Evolutionary conservation across 2,888 invertebrate species (phyloP).

Genomic region (Sarcophaga carnaria): DNA sequence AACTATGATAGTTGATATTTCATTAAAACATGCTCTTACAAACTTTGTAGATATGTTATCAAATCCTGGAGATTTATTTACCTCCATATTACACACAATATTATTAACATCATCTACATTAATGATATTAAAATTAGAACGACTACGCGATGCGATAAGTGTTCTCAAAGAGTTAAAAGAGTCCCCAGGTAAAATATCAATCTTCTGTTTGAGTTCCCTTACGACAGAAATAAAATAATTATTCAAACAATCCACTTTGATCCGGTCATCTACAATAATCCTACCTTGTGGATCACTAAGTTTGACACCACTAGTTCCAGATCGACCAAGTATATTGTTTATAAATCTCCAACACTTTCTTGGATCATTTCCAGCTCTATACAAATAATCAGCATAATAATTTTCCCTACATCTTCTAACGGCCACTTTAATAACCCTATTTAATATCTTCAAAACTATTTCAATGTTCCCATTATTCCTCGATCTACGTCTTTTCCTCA

Average conservation of each 20-base stretch:
- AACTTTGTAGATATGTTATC: neutral
- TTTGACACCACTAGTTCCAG: no score
- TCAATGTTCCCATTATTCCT: neutral
- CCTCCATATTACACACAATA: neutral
- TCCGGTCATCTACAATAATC: neutral
- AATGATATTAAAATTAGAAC: conserved; percentile 10
- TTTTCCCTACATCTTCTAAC: no score
- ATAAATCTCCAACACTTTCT: no score
- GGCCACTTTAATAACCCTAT: neutral
- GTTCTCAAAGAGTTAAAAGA: conserved; percentile 10
- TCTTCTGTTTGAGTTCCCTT: no score
- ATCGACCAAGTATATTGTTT: no score
- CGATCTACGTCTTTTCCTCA: neutral
- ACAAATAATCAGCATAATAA: no score
- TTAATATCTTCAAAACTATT: neutral
- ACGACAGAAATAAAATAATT: conserved; percentile 16
- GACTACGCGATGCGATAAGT: neutral
- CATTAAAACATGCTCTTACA: neutral
- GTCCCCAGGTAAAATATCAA: no score
- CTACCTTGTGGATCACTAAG: neutral
- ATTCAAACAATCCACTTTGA: conserved; percentile 8
- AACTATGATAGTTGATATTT: conserved; percentile 5
- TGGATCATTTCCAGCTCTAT: no score
- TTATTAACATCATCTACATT: conserved; percentile 23
- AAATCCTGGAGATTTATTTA: neutral